Base-by-base conservation (phyloP, 1,140 invertebrate species). In the Sitophilus oryzae region DNA sequence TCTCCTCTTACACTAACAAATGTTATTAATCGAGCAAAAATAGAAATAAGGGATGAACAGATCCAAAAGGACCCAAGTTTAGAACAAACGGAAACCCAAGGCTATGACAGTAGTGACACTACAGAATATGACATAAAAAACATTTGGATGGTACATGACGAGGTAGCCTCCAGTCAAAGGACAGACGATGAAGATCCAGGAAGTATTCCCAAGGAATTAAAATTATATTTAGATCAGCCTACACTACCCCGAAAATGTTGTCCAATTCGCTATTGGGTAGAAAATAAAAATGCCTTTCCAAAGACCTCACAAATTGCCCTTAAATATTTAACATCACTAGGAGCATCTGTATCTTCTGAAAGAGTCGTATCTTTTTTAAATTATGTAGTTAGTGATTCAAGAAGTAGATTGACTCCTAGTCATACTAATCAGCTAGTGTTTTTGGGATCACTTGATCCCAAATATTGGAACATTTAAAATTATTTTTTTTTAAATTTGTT, bases 201-300 rank as follows among this genome's bases (percentile, higher is more conserved):
- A 4, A 47, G 16, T n/a, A 3, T 25, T 15, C 45, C 45, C 11
- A 47, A 14, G 11, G 45, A 35, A 14, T 36, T 34, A 10, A 47
- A 47, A 19, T 47, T 47, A 36, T 47, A 15, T 19, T 47, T 47
- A 18, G 21, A 34, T 10, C 45, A 47, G 36, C 45, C 45, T 4
- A 8, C 36, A 5, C 16, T 36, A 10, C 9, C 2, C 10, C 6
- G 45, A 35, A 47, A 10, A 3, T 10, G 2, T 18, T 25, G 36
- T 23, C 45, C 45, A 34, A 47, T 47, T 47, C 23, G 15, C 0
- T 54, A 36, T 18, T 54, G 52, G 52, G 22, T 11, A 37, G 34
- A 45, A 23, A 37, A 22, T 18, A 14, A 46, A 21, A 38, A 2
- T 36, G 18, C 36, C 19, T 54, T 44, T 45, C 43, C 52, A 21